Evolutionary conservation across 1,140 invertebrate genomes (phyloP).

Genomic region (Cydia splendana): DNA sequence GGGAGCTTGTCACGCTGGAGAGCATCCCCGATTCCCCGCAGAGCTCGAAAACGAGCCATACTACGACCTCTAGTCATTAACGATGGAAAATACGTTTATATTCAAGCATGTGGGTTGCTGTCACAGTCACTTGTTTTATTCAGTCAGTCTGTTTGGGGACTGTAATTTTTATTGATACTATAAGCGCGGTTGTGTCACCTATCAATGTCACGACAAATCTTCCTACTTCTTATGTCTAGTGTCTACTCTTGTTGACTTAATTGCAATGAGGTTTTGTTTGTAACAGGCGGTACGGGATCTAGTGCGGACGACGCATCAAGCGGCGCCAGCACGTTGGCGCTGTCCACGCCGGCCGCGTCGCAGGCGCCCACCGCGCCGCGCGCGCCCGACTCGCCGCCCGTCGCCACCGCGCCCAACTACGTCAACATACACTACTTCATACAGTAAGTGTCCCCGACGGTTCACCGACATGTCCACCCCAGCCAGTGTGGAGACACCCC

Average conservation of each 20-base stretch:
- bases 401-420: constrained; percentile 88
- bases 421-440: constrained; percentile 95
- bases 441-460: constrained; percentile 85
- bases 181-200: too few species aligned
- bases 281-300: constrained; percentile 81
- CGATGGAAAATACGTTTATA: constrained; percentile 89
- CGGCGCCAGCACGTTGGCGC: constrained; percentile 82
- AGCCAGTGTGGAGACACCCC: too few species aligned
- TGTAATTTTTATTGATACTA: too few species aligned
- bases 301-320: constrained; percentile 82
- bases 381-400: constrained; percentile 85
- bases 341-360: constrained; percentile 56
- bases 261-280: neutral
- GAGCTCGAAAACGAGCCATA: constrained; percentile 84
- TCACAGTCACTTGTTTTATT: too few species aligned
- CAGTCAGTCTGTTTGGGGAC: too few species aligned
- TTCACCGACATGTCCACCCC: too few species aligned
- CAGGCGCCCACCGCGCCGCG: constrained; percentile 56
- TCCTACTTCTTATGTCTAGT: too few species aligned
- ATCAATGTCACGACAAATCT: too few species aligned
- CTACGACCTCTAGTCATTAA: constrained; percentile 88
- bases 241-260: too few species aligned
- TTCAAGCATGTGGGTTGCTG: constrained; percentile 81
- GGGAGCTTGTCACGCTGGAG: constrained; percentile 74
- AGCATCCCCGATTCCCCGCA: constrained; percentile 75